These are phyloP conservation scores for Altica lythri DNA, from an alignment of 2,888 invertebrate species.

Conservation along the genomic window DNA sequence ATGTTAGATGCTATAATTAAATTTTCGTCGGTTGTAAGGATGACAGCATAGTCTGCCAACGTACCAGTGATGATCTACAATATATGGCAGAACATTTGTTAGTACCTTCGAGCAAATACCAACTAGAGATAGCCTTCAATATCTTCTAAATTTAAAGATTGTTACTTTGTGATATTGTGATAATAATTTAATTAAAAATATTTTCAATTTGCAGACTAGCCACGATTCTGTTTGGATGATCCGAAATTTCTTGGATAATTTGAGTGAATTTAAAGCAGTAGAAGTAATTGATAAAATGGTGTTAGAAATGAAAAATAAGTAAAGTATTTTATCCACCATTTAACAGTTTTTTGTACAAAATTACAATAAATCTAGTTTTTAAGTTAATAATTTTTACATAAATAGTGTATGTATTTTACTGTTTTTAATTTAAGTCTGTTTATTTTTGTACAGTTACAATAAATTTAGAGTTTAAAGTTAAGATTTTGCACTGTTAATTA, in stretches of 20 bases:
- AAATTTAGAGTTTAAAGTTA: no score
- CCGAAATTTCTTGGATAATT: constrained; percentile 50
- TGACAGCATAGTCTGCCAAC: no score
- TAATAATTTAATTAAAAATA: background rate
- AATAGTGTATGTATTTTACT: background rate
- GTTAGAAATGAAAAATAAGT: background rate
- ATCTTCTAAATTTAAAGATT: background rate
- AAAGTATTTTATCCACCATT: background rate
- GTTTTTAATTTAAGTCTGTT: background rate
- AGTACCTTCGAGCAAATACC: background rate
- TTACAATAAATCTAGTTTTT: no score
- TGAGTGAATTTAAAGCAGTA: constrained; percentile 54
- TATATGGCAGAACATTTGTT: no score
- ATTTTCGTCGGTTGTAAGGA: no score
- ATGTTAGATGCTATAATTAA: no score
- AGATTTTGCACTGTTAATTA: no score
- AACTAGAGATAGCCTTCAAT: background rate
- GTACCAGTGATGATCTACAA: no score
- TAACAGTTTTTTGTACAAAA: no score
- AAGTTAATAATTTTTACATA: no score
- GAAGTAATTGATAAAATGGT: constrained; percentile 51
- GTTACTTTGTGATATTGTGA: background rate
- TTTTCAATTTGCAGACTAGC: constrained; percentile 42
- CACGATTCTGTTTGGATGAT: constrained; percentile 48
- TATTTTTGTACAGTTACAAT: background rate